Base-by-base conservation (phyloP, 2,888 invertebrate species). In the Exocentrus adspersus region DNA sequence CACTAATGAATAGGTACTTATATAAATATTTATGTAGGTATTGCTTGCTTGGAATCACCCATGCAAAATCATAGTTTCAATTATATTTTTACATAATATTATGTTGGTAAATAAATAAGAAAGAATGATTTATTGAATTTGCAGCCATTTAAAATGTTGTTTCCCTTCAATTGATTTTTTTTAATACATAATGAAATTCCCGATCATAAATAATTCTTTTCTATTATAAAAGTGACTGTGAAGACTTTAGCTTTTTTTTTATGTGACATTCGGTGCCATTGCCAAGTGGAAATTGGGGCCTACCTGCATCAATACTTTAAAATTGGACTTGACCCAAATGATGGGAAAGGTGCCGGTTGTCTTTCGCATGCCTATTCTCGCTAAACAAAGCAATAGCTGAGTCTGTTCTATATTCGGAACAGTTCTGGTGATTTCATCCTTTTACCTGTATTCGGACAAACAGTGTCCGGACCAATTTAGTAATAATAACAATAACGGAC, bases 291-390 rank as follows among this genome's bases (percentile, higher is more conserved):
- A 37, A 37, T 9, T n/a, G 37, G 12, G 3, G 37, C 37, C 37
- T n/a, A 37, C 37, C 37, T n/a, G 14, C 37, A 37, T 37, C 37
- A 37, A 37, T 37, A 37, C n/a, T 30, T 37, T 37, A 37, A 61
- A 67, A 67, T 64, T 67, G 64, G 64, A 60, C 60, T 59, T 67
- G 67, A 67, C 63, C 66, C 63, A 50, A 63, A 66, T 65, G 59
- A 45, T 50, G 54, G 54, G 53, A 58, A 61, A 65, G 54, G 62
- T 50, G 32, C 9, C 60, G 28, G 28, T 48, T 48, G 48, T 48
- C 16, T 65, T 54, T 65, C 54, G 56, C 50, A 59, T 58, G 58
- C 37, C 37, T 37, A 37, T 37, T 37, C 14, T 9, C 2, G 14
- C 12, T 37, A n/a, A n/a, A n/a, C 37, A 2, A 37, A 37, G 12